phyloP scores from a whole-genome alignment of 2,113 vertebrate genomes.

The Melanostigma gelatinosum region DNA sequence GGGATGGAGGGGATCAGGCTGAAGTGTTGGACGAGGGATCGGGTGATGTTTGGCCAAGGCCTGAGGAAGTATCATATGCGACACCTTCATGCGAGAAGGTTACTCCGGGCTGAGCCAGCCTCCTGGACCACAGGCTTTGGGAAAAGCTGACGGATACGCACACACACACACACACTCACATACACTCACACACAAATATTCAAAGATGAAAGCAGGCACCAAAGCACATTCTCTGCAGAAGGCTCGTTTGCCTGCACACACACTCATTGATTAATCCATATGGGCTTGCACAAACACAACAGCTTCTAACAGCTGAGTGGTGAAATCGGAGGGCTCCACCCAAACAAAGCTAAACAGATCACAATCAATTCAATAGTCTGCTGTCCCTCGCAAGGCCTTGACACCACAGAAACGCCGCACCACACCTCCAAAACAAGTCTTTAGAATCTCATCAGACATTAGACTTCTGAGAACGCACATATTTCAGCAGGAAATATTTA shows the following conservation, averaged over 20 bases:
- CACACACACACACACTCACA: constrained; percentile 17
- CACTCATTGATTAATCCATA: constrained; percentile 70
- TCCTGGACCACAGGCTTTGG: constrained; percentile 60
- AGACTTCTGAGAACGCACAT: neutral
- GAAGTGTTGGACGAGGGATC: constrained; percentile 71
- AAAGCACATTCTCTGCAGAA: constrained; percentile 45
- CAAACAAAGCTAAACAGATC: constrained; percentile 76
- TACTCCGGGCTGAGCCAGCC: constrained; percentile 66
- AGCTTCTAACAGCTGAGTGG: constrained; percentile 67
- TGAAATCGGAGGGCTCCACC: constrained; percentile 66
- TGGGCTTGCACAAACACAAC: constrained; percentile 60
- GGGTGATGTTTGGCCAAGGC: constrained; percentile 78
- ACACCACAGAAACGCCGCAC: constrained; percentile 10
- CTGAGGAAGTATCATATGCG: constrained; percentile 84
- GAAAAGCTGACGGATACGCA: constrained; percentile 63
- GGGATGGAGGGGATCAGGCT: constrained; percentile 66
- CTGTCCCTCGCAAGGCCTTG: constrained; percentile 20
- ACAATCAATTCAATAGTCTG: constrained; percentile 50
- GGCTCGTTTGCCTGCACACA: constrained; percentile 36
- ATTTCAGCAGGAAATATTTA: constrained; percentile 21
- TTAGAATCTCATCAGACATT: constrained; percentile 25
- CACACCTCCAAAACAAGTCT: neutral
- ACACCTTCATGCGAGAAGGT: constrained; percentile 81
- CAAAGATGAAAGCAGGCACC: constrained; percentile 26
- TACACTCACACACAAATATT: constrained; percentile 45